Base-by-base conservation (phyloP, 2,113 vertebrate species). In the Hylia prasina region DNA sequence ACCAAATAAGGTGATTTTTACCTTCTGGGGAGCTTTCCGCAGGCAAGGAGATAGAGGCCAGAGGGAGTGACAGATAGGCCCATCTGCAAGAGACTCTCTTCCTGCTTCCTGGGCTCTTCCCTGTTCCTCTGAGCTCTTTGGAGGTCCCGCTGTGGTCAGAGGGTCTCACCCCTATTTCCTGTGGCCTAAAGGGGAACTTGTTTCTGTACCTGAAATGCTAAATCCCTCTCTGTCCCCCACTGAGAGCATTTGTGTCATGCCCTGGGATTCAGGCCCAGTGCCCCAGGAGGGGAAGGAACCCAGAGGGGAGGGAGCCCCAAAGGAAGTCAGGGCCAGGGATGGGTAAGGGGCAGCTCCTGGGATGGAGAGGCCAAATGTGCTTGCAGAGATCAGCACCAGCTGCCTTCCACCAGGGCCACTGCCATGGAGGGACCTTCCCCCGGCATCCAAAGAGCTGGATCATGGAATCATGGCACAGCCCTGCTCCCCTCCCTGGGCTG, bases 191-290 rank as follows among this genome's bases (percentile, higher is more conserved):
- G 40, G 37, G 70, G n/a, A 85, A 31, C 23, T 76, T 6, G 11
- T 47, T 73, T 48, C 45, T 69, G 27, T 70, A 7, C n/a, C 28
- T 48, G 21, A 75, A 35, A 30, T 7, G 21, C 22, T 44, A 4
- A 35, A 44, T n/a, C n/a, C 21, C 4, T 13, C 48, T n/a, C 28
- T 31, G 47, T 7, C 12, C 16, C 28, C 11, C 2, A 6, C 0
- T 13, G 45, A 75, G 15, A 35, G 20, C 30, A 25, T 54, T 64
- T 57, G 56, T 79, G 65, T 82, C 37, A 19, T 25, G 25, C 37
- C 19, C n/a, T 0, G 0, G 60, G 48, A 48, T 78, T 45, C 40
- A 40, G 60, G 27, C 45, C n/a, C 24, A 23, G 51, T 13, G 11
- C 16, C 69, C 48, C 87, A 24, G 18, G 37, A 13, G 0, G 6